These are phyloP conservation scores for Sphecodes monilicornis DNA, from an alignment of 2,888 invertebrate species.

Conservation along the genomic window DNA sequence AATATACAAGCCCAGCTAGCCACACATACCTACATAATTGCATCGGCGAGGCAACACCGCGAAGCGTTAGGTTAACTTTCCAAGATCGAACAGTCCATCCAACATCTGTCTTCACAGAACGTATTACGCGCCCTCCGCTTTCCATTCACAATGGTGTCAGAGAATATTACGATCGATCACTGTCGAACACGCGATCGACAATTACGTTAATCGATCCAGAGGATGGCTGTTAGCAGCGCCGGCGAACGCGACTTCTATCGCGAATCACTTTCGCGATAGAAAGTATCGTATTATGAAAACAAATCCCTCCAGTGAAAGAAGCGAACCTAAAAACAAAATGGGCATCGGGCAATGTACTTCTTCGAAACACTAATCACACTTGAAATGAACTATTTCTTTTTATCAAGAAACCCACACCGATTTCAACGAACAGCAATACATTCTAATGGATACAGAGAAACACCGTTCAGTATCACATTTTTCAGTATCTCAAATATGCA, in stretches of 20 bases:
- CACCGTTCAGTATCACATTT: neutral
- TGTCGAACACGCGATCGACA: slow-evolving; percentile 48
- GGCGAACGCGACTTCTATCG: neutral
- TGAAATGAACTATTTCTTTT: neutral
- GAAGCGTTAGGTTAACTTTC: slow-evolving; percentile 22
- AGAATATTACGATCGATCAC: slow-evolving; percentile 50
- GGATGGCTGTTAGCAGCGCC: neutral
- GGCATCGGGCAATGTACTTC: neutral
- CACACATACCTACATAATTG: slow-evolving; percentile 11
- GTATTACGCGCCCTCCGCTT: slow-evolving; percentile 26
- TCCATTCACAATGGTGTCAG: slow-evolving; percentile 24
- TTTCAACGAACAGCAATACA: neutral
- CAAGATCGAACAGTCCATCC: slow-evolving; percentile 23
- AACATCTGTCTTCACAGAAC: slow-evolving; percentile 36
- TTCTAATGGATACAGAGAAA: neutral
- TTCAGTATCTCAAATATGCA: neutral
- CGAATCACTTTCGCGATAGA: neutral
- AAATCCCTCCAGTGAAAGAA: neutral
- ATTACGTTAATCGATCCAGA: slow-evolving; percentile 49
- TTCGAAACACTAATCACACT: neutral
- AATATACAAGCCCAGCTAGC: neutral
- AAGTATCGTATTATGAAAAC: neutral
- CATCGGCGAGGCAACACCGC: neutral
- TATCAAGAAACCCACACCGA: neutral
- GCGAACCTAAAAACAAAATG: neutral